Conservation (phyloP, 2,888 invertebrate species). For the Apodemia zela region DNA sequence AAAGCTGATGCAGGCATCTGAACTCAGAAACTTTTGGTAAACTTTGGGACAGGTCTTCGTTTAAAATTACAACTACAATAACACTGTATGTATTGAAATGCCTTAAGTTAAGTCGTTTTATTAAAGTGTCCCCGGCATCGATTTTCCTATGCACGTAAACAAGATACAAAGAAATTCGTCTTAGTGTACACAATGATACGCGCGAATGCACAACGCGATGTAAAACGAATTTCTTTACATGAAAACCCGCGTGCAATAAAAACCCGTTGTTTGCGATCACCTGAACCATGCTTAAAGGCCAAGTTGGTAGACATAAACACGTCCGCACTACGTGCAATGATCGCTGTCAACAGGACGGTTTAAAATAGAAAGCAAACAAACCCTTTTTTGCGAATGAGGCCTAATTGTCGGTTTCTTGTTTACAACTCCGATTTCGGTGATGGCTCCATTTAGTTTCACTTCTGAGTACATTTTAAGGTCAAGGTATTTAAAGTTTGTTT, state of each 20-base stretch:
- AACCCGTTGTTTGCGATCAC: slow-evolving; percentile 10
- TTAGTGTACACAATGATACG: slow-evolving; percentile 6
- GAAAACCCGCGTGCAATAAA: slow-evolving; percentile 3
- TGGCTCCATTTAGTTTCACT: slow-evolving; percentile 11
- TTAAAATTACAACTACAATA: too few relatives aligned
- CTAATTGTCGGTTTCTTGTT: slow-evolving; percentile 13
- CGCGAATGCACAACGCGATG: background rate
- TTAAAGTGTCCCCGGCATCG: background rate
- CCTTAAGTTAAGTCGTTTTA: too few relatives aligned
- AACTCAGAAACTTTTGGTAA: too few relatives aligned
- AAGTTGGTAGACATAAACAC: slow-evolving; percentile 45
- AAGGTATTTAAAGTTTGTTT: slow-evolving; percentile 4
- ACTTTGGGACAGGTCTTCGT: too few relatives aligned
- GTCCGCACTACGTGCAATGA: slow-evolving; percentile 45
- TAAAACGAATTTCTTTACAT: slow-evolving; percentile 6
- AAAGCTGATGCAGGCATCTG: too few relatives aligned
- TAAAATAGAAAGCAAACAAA: slow-evolving; percentile 49
- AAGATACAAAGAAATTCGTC: background rate
- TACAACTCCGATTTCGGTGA: slow-evolving; percentile 11
- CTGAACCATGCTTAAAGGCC: slow-evolving; percentile 29
- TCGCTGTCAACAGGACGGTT: slow-evolving; percentile 40
- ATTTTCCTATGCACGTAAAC: slow-evolving; percentile 4
- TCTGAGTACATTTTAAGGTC: slow-evolving; percentile 3
- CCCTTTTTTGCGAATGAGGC: slow-evolving; percentile 37
- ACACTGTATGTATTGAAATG: too few relatives aligned